Percentiles rank a stretch among this genome's conserved stretches.
Evolutionary conservation across 2,797 vertebrate genomes (phyloP).

Genomic region (Eulemur coronatus): DNA sequence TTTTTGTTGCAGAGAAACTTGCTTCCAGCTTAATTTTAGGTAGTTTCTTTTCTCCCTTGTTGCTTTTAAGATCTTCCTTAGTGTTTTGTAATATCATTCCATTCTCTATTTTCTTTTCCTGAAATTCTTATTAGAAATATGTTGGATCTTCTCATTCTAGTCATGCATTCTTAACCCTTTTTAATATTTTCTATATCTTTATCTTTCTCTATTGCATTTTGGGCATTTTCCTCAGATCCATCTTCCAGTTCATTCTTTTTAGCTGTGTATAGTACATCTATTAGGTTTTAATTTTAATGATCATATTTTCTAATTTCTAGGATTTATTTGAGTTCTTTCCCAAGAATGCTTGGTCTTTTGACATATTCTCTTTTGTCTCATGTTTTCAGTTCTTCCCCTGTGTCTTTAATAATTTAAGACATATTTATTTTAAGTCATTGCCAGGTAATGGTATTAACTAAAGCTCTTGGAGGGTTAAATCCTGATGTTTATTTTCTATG

Average conservation of each 20-base stretch:
- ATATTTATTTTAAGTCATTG: not conserved
- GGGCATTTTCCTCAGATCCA: not conserved
- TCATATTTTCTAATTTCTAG: not conserved
- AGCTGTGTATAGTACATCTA: not conserved
- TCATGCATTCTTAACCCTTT: not conserved
- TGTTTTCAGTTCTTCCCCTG: not conserved
- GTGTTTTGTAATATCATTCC: not conserved
- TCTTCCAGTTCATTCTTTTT: not conserved
- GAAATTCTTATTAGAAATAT: not conserved
- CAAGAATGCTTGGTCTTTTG: not conserved
- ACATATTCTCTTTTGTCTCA: not conserved
- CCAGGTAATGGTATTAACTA: not conserved
- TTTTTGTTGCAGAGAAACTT: not conserved
- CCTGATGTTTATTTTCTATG: not conserved
- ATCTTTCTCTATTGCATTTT: not conserved
- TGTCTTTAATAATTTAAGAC: constrained; percentile 39
- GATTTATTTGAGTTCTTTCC: not conserved
- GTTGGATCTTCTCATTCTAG: not conserved
- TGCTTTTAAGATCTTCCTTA: not conserved
- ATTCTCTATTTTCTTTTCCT: not conserved
- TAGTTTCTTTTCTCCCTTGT: not conserved
- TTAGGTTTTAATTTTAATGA: constrained; percentile 20
- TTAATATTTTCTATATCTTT: not conserved
- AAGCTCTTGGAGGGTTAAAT: not conserved
- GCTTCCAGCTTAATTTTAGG: not conserved